Conservation (phyloP, 2,113 vertebrate genomes). For the Panthera uncia region DNA sequence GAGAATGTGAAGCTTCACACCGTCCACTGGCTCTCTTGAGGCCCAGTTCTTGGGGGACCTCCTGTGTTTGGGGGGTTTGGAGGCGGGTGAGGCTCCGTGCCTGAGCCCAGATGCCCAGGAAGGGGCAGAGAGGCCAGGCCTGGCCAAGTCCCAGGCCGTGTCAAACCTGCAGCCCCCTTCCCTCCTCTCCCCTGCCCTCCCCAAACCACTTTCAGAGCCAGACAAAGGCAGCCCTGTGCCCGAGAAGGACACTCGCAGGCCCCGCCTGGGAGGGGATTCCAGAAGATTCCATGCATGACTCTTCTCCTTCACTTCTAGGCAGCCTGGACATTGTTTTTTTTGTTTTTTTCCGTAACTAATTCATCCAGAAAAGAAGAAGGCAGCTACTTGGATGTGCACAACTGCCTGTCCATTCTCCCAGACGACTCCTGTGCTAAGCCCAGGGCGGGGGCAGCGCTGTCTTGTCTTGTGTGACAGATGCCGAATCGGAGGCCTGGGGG, state of each 20-base stretch:
- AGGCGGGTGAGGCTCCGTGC: neutral
- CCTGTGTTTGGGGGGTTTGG: neutral
- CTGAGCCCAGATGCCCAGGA: neutral
- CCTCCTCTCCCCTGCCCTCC: no score
- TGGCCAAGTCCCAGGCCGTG: neutral
- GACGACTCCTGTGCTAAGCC: fast-evolving
- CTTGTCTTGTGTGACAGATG: fast-evolving
- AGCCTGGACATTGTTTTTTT: neutral
- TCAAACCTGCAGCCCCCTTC: fast-evolving
- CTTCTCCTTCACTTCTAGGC: neutral
- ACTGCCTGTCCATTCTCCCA: fast-evolving
- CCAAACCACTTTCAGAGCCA: neutral
- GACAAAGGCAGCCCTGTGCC: conserved; percentile 54
- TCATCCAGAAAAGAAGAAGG: neutral
- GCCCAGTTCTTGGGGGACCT: neutral
- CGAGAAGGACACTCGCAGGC: neutral
- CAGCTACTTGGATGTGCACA: neutral
- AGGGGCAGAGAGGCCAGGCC: neutral
- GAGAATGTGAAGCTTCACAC: neutral
- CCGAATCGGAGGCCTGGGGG: neutral
- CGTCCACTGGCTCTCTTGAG: neutral
- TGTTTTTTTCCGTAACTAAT: neutral
- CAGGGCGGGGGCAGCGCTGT: fast-evolving
- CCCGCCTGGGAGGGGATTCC: neutral
- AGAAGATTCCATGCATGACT: conserved; percentile 30